Percentiles rank a stretch among this genome's conserved stretches.
These are phyloP conservation scores for Adelognathus sp. DNA, from an alignment of 2,888 invertebrate genomes.

Conservation along the genomic window DNA sequence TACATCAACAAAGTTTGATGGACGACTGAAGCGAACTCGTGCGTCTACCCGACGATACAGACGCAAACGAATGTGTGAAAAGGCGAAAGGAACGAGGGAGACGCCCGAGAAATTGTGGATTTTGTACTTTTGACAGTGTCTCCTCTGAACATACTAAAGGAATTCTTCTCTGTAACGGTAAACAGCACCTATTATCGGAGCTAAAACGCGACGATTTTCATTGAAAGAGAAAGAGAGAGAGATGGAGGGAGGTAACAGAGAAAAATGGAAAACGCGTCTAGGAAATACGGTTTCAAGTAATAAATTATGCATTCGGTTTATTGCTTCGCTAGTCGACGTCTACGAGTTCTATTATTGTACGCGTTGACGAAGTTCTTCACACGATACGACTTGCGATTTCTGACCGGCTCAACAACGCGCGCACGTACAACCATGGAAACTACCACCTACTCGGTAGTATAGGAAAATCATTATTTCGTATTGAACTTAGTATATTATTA, in stretches of 20 bases:
- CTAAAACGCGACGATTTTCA: not conserved
- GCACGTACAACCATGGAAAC: not conserved
- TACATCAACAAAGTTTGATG: not conserved
- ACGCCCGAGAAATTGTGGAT: constrained; percentile 39
- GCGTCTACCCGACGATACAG: not conserved
- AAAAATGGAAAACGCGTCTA: not conserved
- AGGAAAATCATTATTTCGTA: constrained; percentile 39
- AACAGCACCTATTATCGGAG: not conserved
- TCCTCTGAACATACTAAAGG: not conserved
- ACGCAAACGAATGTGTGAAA: not conserved
- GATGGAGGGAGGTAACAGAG: not conserved
- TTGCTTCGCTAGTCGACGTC: not conserved
- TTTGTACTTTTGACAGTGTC: constrained; percentile 50
- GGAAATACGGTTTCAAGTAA: constrained; percentile 6
- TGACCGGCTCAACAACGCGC: not conserved
- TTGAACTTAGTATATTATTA: constrained; percentile 66
- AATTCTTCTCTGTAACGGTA: not conserved
- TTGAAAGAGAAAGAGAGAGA: not conserved
- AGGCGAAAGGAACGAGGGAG: not conserved
- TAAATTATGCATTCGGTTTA: constrained; percentile 20
- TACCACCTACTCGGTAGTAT: constrained; percentile 19
- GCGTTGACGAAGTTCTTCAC: not conserved
- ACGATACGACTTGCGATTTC: not conserved
- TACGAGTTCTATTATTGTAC: not conserved
- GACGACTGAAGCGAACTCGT: not conserved